phyloP scores from a whole-genome alignment of 2,797 vertebrate genomes.

The Enteromius radiatus region DNA sequence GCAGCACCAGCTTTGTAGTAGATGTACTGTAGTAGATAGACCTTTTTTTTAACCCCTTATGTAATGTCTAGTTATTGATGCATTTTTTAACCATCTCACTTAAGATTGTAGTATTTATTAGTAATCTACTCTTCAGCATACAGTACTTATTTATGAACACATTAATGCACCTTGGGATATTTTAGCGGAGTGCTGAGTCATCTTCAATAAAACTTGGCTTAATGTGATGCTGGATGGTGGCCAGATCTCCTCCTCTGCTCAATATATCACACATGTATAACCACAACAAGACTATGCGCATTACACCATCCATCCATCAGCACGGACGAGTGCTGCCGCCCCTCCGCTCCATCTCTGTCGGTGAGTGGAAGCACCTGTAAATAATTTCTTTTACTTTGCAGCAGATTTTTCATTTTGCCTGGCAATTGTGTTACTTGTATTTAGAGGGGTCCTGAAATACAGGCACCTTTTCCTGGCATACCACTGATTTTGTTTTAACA shows the following conservation, averaged over 20 bases:
- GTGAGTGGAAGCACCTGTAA: constrained; percentile 15
- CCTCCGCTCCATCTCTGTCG: background rate
- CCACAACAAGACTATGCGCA: constrained; percentile 30
- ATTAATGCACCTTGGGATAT: constrained; percentile 31
- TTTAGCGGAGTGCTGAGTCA: constrained; percentile 45
- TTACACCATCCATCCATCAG: constrained; percentile 40
- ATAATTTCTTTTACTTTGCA: constrained; percentile 18
- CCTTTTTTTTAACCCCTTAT: background rate
- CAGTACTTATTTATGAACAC: constrained; percentile 32
- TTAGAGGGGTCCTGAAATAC: constrained; percentile 6
- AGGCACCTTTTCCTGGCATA: constrained; percentile 4
- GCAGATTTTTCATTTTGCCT: constrained; percentile 8
- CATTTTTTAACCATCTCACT: background rate
- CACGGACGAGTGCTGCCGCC: background rate
- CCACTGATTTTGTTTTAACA: constrained; percentile 26
- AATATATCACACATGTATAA: constrained; percentile 39
- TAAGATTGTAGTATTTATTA: constrained; percentile 22
- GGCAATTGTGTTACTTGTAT: constrained; percentile 20
- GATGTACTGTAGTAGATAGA: background rate
- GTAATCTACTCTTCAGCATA: constrained; percentile 20
- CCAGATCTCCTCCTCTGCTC: constrained; percentile 37
- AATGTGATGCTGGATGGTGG: constrained; percentile 26
- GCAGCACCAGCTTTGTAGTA: background rate
- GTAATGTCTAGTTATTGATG: background rate
- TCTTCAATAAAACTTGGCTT: constrained; percentile 34